A percentile compares a stretch with the other conserved stretches of the same genome.
Evolutionary conservation across 2,888 invertebrate species (phyloP).

Genomic region (Zele albiditarsus): DNA sequence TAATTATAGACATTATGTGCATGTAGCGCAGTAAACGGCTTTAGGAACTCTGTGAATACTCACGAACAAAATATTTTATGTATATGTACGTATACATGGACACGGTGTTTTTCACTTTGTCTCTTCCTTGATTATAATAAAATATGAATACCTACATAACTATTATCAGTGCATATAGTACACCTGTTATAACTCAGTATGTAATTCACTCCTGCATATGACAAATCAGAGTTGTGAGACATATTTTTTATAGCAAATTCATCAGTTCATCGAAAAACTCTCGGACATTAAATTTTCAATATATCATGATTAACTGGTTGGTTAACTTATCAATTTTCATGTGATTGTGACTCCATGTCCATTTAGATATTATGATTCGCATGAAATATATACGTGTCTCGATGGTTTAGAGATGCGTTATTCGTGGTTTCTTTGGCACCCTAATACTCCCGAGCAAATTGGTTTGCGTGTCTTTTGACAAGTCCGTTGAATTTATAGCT

Average conservation of each 20-base stretch:
- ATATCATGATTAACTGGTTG: background rate
- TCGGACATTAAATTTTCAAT: background rate
- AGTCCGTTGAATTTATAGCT: constrained; percentile 67
- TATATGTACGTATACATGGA: constrained; percentile 27
- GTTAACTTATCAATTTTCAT: background rate
- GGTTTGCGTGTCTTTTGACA: constrained; percentile 66
- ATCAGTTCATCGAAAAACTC: background rate
- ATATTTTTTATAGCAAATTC: no score
- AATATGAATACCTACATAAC: constrained; percentile 11
- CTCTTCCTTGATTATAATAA: background rate
- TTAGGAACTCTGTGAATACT: constrained; percentile 43
- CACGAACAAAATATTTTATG: background rate
- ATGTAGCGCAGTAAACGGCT: constrained; percentile 59
- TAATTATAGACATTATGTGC: constrained; percentile 67
- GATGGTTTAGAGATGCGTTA: background rate
- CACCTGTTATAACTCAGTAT: background rate
- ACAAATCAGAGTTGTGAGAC: no score
- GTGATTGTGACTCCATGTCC: background rate
- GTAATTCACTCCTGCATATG: no score
- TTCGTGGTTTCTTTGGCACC: background rate
- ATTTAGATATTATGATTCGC: background rate
- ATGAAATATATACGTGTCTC: background rate
- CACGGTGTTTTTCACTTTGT: background rate
- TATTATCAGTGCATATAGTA: background rate
- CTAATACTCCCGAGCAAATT: constrained; percentile 64